phyloP scores from a whole-genome alignment of 1,140 invertebrate species.

The Heliconius eleuchia region DNA sequence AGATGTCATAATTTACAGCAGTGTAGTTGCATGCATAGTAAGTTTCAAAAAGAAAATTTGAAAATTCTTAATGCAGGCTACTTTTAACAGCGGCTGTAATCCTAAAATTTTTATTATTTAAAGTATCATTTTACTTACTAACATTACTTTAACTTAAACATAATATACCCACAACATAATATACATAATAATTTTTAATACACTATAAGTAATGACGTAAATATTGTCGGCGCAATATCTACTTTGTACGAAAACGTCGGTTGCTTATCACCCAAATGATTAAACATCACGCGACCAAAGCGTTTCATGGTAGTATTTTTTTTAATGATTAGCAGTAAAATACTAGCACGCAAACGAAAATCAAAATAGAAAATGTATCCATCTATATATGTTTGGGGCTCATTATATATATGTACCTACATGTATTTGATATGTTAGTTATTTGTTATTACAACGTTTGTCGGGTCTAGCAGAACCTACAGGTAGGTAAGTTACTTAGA shows the following conservation, averaged over 20 bases:
- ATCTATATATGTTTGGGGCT: neutral
- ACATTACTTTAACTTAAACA: no score
- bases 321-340: constrained; percentile 8
- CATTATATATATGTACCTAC: neutral
- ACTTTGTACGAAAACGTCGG: neutral
- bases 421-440: neutral
- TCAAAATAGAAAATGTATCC: neutral
- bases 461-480: no score
- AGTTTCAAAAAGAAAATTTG: neutral
- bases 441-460: no score
- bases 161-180: neutral
- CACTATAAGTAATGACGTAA: neutral
- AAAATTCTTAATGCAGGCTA: no score
- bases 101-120: no score
- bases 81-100: no score
- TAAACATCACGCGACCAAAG: constrained; percentile 11
- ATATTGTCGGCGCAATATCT: neutral
- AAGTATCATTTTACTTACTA: no score
- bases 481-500: no score
- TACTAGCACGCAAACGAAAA: neutral
- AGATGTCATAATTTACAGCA: neutral
- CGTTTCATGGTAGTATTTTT: constrained; percentile 5
- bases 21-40: neutral
- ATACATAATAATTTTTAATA: neutral
- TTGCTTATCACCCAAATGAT: constrained; percentile 1